These are phyloP conservation scores for Trachymyrmex septentrionalis DNA, from an alignment of 1,140 invertebrate species.

Conservation along the genomic window DNA sequence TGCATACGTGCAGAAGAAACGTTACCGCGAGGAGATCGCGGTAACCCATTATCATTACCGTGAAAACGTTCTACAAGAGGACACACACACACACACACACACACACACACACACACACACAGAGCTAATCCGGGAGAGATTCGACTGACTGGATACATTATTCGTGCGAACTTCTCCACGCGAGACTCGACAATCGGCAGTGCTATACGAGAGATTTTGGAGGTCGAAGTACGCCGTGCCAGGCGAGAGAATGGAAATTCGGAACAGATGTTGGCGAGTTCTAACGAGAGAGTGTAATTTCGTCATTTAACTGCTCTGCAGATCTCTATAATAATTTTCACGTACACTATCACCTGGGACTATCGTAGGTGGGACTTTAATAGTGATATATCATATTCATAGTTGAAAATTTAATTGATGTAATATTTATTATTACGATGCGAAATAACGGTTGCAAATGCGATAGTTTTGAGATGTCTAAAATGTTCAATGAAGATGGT, in stretches of 20 bases:
- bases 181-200: not conserved
- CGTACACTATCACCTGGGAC: not conserved
- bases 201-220: constrained; percentile 10
- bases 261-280: constrained; percentile 39
- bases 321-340: constrained; percentile 35
- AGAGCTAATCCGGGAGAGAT: constrained; percentile 42
- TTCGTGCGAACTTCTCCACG: constrained; percentile 22
- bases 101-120: too few relatives aligned
- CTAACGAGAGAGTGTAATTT: constrained; percentile 34
- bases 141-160: constrained; percentile 39
- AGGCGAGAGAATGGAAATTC: constrained; percentile 36
- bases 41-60: constrained; percentile 43
- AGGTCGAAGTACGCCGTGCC: not conserved
- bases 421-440: not conserved
- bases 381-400: constrained; percentile 5
- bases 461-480: not conserved
- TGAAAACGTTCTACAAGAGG: not conserved
- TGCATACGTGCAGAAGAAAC: constrained; percentile 25
- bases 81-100: too few relatives aligned
- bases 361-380: not conserved
- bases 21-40: not conserved
- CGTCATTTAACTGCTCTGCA: constrained; percentile 35
- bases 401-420: constrained; percentile 24
- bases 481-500: not conserved
- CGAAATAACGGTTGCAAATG: not conserved